Conservation (phyloP, 2,888 invertebrate genomes). For the Ariolimax columbianus region DNA sequence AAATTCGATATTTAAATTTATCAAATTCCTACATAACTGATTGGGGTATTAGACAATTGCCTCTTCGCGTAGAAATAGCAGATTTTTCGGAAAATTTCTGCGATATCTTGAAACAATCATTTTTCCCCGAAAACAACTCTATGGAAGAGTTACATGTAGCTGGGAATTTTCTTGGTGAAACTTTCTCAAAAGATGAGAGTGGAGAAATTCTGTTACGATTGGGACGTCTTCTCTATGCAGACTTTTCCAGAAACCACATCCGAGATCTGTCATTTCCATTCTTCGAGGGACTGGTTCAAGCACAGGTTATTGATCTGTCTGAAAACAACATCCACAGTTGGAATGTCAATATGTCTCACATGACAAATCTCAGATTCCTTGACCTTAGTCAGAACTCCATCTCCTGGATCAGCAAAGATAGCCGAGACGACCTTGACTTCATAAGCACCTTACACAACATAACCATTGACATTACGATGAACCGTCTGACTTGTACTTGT, state of each 20-base stretch:
- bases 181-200: neutral
- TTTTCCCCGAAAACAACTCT: constrained; percentile 13
- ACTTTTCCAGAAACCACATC: constrained; percentile 33
- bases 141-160: constrained; percentile 12
- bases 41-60: constrained; percentile 11
- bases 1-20: neutral
- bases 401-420: constrained; percentile 10
- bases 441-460: neutral
- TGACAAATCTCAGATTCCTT: constrained; percentile 26
- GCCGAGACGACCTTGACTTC: constrained; percentile 22
- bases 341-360: constrained; percentile 15
- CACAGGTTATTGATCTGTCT: constrained; percentile 2
- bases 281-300: constrained; percentile 6
- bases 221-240: neutral
- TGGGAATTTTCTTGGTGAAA: constrained; percentile 29
- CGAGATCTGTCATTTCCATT: neutral
- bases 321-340: constrained; percentile 6
- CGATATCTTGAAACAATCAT: neutral
- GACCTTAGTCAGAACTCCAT: constrained; percentile 29
- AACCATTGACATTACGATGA: constrained; percentile 27
- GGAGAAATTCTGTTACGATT: constrained; percentile 20
- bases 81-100: constrained; percentile 43
- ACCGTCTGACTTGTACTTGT: constrained; percentile 35
- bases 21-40: constrained; percentile 23
- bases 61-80: neutral